phyloP scores from a whole-genome alignment of 2,797 vertebrate species.

The Morus bassanus region DNA sequence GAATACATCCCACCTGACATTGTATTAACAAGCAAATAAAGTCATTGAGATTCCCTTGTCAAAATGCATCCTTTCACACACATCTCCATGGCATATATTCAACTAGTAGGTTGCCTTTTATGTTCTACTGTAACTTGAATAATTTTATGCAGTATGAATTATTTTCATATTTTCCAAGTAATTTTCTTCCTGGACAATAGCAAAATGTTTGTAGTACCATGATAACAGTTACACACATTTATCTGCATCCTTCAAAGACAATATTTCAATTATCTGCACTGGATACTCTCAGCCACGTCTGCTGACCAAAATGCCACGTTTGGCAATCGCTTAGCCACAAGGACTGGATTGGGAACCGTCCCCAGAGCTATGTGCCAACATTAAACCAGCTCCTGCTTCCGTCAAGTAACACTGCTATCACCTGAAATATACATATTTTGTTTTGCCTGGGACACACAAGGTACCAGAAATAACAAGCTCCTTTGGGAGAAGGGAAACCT shows the following conservation, averaged over 20 bases:
- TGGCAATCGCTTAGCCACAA: neutral
- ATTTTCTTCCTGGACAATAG: neutral
- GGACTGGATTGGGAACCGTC: neutral
- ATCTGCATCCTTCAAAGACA: slow-evolving; percentile 26
- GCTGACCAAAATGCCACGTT: neutral
- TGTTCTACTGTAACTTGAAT: neutral
- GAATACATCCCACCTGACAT: neutral
- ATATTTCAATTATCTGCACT: neutral
- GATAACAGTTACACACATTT: neutral
- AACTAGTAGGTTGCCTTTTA: neutral
- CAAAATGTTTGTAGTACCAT: neutral
- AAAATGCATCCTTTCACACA: neutral
- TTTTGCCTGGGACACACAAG: neutral
- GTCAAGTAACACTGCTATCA: neutral
- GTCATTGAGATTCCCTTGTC: neutral
- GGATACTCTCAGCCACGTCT: neutral
- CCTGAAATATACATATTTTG: neutral
- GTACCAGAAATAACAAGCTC: slow-evolving; percentile 30
- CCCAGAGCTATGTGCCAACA: neutral
- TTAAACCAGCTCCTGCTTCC: slow-evolving; percentile 7
- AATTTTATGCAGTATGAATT: neutral
- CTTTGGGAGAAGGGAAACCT: slow-evolving; percentile 13
- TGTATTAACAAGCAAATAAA: neutral
- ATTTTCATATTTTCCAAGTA: neutral
- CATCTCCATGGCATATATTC: neutral